Conservation (phyloP, 2,797 vertebrate genomes). For the Tinamus major region DNA sequence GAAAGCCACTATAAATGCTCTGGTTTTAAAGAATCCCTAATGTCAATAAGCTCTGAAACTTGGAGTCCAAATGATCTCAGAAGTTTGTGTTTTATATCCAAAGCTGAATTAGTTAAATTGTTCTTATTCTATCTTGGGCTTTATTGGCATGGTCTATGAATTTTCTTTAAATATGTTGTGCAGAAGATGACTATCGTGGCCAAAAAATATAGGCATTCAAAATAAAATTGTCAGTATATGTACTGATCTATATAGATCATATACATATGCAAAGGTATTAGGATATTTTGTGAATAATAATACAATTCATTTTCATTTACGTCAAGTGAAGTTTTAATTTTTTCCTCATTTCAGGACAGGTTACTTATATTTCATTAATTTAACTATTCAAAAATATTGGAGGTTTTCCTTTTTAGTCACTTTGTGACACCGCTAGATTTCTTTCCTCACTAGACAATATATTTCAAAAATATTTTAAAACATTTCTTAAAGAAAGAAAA, state of each 20-base stretch:
- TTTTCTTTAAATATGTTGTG: not conserved
- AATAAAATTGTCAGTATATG: not conserved
- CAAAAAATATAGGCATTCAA: not conserved
- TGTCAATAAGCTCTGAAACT: conserved; percentile 20
- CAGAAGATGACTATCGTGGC: not conserved
- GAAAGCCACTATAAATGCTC: not conserved
- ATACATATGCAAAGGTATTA: not conserved
- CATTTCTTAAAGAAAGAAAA: not conserved
- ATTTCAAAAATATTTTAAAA: not conserved
- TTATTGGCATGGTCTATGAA: not conserved
- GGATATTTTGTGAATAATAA: not conserved
- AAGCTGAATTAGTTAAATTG: not conserved
- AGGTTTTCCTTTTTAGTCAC: not conserved
- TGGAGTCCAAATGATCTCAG: conserved; percentile 7
- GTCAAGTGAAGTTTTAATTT: not conserved
- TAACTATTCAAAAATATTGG: not conserved
- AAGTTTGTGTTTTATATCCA: not conserved
- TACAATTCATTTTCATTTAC: not conserved
- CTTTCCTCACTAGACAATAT: not conserved
- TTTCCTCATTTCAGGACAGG: not conserved
- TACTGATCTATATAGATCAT: not conserved
- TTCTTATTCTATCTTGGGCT: not conserved
- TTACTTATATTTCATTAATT: not conserved
- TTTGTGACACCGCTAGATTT: not conserved
- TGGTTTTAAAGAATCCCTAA: conserved; percentile 33